These are phyloP conservation scores for Charina bottae DNA, from an alignment of 2,113 vertebrate genomes.

Conservation along the genomic window DNA sequence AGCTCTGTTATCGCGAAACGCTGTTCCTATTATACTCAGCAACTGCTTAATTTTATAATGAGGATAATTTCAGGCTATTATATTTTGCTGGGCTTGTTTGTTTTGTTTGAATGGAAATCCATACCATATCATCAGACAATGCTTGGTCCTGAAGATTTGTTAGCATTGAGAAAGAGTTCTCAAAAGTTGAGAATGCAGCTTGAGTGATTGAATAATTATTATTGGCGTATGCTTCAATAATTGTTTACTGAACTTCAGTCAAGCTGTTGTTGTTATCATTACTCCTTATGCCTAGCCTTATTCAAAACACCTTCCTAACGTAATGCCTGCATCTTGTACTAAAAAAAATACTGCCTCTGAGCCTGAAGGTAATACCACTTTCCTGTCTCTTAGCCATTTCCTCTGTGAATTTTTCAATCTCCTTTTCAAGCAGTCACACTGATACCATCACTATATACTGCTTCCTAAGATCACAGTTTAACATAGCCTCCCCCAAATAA, in stretches of 20 bases:
- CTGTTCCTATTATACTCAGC: neutral
- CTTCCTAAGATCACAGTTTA: neutral
- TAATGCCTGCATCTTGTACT: neutral
- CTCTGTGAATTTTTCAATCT: neutral
- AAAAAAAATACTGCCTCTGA: neutral
- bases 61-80: neutral
- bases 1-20: conserved; percentile 3
- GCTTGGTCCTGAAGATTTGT: neutral
- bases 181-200: neutral
- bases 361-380: too few species aligned
- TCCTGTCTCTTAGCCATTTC: neutral
- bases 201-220: neutral
- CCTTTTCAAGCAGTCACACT: neutral
- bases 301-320: neutral
- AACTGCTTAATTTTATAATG: neutral
- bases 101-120: neutral
- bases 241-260: neutral
- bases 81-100: neutral
- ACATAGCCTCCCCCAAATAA: neutral
- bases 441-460: neutral
- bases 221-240: neutral
- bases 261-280: neutral
- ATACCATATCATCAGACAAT: neutral
- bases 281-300: neutral
- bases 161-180: neutral